A percentile compares a stretch with the other conserved stretches of the same genome.
phyloP scores from a whole-genome alignment of 1,140 invertebrate genomes.

The Panagrolaimus sp. region DNA sequence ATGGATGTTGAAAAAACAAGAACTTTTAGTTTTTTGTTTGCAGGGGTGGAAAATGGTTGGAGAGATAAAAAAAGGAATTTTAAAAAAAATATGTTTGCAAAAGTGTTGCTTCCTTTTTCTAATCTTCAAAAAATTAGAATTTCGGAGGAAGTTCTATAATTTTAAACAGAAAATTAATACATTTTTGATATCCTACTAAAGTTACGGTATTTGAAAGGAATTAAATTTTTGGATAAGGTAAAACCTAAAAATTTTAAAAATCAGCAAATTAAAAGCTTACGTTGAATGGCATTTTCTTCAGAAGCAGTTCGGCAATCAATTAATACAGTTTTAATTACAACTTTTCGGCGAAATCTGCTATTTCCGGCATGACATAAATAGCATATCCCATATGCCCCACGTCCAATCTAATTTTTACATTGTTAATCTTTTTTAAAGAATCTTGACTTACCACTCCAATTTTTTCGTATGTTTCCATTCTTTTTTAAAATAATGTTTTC shows the following conservation, averaged over 20 bases:
- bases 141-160: no score
- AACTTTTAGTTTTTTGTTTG: neutral
- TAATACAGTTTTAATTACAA: conserved; percentile 36
- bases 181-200: no score
- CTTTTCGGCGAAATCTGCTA: conserved; percentile 29
- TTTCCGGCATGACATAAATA: conserved; percentile 25
- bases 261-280: conserved; percentile 26
- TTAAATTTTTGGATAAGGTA: no score
- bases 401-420: no score
- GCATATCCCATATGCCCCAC: conserved; percentile 29
- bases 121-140: no score
- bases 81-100: neutral
- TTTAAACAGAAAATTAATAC: no score
- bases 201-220: no score
- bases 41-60: neutral
- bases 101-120: neutral
- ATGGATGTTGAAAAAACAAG: conserved; percentile 10
- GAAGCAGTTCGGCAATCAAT: conserved; percentile 31
- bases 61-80: no score
- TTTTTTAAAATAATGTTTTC: no score
- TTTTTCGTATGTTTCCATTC: conserved; percentile 29
- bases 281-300: conserved; percentile 32
- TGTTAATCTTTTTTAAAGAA: no score
- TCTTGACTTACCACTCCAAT: no score
- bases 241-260: no score